Percentiles rank a stretch among this genome's conserved stretches.
phyloP scores from a whole-genome alignment of 2,797 vertebrate genomes.

The Cirrhinus mrigala region DNA sequence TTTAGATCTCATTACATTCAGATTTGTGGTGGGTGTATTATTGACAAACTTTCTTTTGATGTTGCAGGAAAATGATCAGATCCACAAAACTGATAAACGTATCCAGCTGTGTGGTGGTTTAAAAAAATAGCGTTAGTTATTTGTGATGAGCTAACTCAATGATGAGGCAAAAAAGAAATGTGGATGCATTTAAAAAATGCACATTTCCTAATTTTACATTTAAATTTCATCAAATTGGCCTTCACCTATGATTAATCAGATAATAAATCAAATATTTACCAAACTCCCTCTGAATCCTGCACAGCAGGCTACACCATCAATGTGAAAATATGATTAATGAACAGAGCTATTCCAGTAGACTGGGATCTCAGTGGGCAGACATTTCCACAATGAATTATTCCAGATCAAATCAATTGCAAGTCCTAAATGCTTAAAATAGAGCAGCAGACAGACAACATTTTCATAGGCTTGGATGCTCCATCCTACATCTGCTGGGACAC shows the following conservation, averaged over 20 bases:
- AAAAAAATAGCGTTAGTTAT: neutral
- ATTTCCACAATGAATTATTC: conserved; percentile 60
- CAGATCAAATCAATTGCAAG: conserved; percentile 60
- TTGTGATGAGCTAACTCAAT: neutral
- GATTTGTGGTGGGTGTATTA: neutral
- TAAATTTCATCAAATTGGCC: conserved; percentile 43
- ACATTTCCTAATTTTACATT: conserved; percentile 13
- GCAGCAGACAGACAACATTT: conserved; percentile 44
- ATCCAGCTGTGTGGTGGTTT: neutral
- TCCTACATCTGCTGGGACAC: conserved; percentile 21
- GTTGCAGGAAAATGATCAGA: neutral
- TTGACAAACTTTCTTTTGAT: neutral
- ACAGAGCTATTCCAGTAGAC: conserved; percentile 49
- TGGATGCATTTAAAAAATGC: conserved; percentile 20
- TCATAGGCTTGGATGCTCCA: conserved; percentile 9
- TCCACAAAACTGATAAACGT: neutral
- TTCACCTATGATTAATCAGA: conserved; percentile 53
- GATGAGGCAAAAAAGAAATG: conserved; percentile 42
- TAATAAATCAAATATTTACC: conserved; percentile 60
- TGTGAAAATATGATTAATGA: conserved; percentile 60
- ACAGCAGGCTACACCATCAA: conserved; percentile 40
- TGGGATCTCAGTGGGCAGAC: conserved; percentile 53
- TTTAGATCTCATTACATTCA: neutral
- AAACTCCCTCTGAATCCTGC: conserved; percentile 43
- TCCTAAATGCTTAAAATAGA: conserved; percentile 62